Base-by-base conservation (phyloP, 1,140 invertebrate genomes). In the Penaeus japonicus region DNA sequence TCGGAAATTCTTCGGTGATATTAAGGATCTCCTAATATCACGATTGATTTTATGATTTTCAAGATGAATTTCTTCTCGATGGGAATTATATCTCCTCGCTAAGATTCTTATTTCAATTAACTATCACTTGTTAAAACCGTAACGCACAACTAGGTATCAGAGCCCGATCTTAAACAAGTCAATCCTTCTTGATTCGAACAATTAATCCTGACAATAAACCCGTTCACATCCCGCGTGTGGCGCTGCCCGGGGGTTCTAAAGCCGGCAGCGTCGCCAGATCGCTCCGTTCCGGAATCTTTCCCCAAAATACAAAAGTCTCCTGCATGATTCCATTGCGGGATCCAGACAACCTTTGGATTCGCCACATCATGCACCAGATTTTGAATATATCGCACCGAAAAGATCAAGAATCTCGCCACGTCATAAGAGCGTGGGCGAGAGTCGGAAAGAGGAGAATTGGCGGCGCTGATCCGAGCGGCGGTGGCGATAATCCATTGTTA, bases 131-230 rank as follows among this genome's bases (percentile, higher is more conserved):
- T 47, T 7, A 15, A 47, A 47, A 47, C 5, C 47, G 47, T 47
- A 15, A 15, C 47, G 10, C 10, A 47, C 47, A 47, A 47, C 10
- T 47, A 47, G 3, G 47, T 47, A 47, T 47, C 47, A 47, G 47
- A 47, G 47, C 47, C 10, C 10, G 47, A 47, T 47, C 47, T 47
- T 47, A 12, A 47, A 47, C 81, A 78, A 88, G 65, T 70, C 80
- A 88, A 88, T 77, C 87, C 87, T 73, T 81, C 85, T 83, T 79
- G 83, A 83, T 88, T 75, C 87, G 32, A 81, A 73, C 79, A 83
- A 88, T 88, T 88, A 88, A 88, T 88, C 87, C 73, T 88, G 81
- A 75, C 87, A 88, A 77, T 88, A 88, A 83, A 83, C 87, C 83
- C 81, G 80, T 81, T 83, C 81, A 39, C 53, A 83, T 78, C 80